Evolutionary conservation across 2,888 invertebrate species (phyloP).

Genomic region (Orthosia cruda): DNA sequence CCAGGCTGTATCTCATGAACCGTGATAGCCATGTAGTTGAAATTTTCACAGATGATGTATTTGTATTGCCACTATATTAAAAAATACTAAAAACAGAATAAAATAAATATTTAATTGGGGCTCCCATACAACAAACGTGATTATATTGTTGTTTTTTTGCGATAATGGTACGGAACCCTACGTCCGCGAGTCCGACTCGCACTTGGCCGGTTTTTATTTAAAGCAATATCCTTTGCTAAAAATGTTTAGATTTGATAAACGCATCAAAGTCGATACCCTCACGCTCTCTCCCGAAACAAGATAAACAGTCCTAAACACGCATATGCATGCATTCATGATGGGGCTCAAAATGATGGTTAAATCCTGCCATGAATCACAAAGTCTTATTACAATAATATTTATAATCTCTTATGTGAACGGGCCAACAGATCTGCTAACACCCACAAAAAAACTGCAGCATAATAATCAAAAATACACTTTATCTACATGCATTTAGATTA

Average conservation of each 20-base stretch:
- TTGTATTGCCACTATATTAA: too few species aligned
- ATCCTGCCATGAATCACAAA: slow-evolving; percentile 76
- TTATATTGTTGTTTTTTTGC: too few species aligned
- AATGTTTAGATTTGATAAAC: slow-evolving; percentile 20
- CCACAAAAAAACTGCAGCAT: slow-evolving; percentile 59
- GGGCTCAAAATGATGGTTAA: slow-evolving; percentile 71
- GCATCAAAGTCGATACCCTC: slow-evolving; percentile 20
- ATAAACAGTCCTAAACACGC: slow-evolving; percentile 62
- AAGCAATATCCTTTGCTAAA: neutral
- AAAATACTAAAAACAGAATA: too few species aligned
- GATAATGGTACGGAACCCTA: too few species aligned
- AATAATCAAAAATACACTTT: slow-evolving; percentile 54
- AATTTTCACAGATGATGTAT: too few species aligned
- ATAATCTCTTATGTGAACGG: slow-evolving; percentile 78
- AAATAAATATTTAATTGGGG: too few species aligned
- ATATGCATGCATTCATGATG: slow-evolving; percentile 62
- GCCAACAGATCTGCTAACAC: slow-evolving; percentile 65
- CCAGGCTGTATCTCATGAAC: too few species aligned
- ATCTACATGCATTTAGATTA: slow-evolving; percentile 38
- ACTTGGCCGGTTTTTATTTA: too few species aligned
- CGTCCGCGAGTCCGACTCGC: too few species aligned
- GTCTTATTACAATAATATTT: slow-evolving; percentile 77
- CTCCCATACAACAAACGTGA: too few species aligned
- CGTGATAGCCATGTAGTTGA: too few species aligned
- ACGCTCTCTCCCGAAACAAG: slow-evolving; percentile 40